These are phyloP conservation scores for Heliocidaris erythrogramma DNA, from an alignment of 35 echinoderm and acorn worm species.

Conservation along the genomic window DNA sequence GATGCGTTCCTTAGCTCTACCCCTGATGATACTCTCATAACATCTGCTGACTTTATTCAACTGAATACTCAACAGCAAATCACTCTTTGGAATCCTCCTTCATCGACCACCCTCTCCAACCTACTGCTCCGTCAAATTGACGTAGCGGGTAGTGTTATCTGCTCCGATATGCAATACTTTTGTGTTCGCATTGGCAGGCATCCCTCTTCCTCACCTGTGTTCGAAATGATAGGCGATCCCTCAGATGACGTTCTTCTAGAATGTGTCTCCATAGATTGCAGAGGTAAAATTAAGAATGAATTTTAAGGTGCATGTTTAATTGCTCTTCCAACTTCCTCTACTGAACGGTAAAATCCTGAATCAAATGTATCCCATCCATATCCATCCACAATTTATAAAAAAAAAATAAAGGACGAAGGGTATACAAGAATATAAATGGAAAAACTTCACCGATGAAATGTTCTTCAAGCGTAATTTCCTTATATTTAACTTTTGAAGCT, in stretches of 20 bases:
- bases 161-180: conserved; percentile 28
- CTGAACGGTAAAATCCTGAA: too few relatives aligned
- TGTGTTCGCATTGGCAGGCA: not conserved
- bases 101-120: not conserved
- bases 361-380: too few relatives aligned
- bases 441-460: too few relatives aligned
- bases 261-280: not conserved
- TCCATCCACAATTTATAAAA: too few relatives aligned
- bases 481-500: too few relatives aligned
- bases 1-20: not conserved
- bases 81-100: not conserved
- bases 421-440: too few relatives aligned
- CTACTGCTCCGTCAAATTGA: not conserved
- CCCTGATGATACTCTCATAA: not conserved
- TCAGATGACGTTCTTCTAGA: not conserved
- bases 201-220: not conserved
- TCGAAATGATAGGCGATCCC: not conserved
- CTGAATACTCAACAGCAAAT: not conserved
- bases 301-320: too few relatives aligned
- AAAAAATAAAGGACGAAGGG: too few relatives aligned
- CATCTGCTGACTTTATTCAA: not conserved
- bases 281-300: not conserved
- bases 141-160: not conserved
- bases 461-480: too few relatives aligned
- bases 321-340: too few relatives aligned